Percentiles rank a stretch among this genome's conserved stretches.
These are phyloP conservation scores for Pluvialis apricaria DNA, from an alignment of 2,113 vertebrate genomes.

Conservation along the genomic window DNA sequence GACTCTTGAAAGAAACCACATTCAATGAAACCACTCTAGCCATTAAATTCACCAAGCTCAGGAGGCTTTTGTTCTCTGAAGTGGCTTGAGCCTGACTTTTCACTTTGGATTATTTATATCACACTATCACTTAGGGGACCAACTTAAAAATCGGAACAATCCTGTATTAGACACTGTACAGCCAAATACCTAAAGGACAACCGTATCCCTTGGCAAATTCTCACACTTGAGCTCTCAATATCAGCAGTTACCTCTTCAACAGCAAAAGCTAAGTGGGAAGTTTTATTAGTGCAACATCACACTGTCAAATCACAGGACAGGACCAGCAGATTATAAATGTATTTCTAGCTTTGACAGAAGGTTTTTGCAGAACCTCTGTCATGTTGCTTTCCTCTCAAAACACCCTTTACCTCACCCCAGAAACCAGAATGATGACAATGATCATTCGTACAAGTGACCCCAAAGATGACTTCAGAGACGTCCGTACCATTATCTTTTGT, in stretches of 20 bases:
- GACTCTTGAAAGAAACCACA: neutral
- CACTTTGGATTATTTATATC: neutral
- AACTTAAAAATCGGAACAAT: neutral
- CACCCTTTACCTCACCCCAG: neutral
- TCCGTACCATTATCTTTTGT: neutral
- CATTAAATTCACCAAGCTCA: neutral
- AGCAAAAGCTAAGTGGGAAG: neutral
- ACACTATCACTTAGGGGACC: neutral
- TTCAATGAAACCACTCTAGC: neutral
- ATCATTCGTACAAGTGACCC: neutral
- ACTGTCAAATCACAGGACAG: neutral
- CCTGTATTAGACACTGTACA: neutral
- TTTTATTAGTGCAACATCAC: neutral
- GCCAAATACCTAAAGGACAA: neutral
- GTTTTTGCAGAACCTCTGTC: neutral
- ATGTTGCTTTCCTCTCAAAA: neutral
- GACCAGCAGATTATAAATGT: neutral
- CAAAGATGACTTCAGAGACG: neutral
- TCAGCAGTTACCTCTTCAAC: neutral
- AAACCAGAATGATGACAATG: neutral
- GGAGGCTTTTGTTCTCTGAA: neutral
- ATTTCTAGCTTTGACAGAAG: neutral
- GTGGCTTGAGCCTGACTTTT: neutral
- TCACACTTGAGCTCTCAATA: neutral
- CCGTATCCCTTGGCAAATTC: neutral